Evolutionary conservation across 2,888 invertebrate species (phyloP).

Genomic region (Xylota sylvarum): DNA sequence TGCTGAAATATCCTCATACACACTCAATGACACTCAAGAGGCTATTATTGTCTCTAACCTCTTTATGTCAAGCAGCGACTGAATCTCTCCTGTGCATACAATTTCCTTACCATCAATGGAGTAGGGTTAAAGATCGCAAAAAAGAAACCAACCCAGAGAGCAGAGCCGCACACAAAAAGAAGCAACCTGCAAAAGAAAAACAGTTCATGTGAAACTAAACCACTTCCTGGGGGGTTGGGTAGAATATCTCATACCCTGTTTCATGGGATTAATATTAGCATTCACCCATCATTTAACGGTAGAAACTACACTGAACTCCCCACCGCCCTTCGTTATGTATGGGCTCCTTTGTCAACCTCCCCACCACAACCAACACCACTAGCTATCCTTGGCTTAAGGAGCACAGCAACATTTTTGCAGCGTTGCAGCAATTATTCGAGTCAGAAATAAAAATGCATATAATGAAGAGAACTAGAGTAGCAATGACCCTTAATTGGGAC

Average conservation of each 20-base stretch:
- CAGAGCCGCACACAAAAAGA: slow-evolving; percentile 11
- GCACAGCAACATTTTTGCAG: slow-evolving; percentile 59
- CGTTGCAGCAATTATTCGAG: slow-evolving; percentile 64
- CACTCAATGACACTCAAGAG: slow-evolving; percentile 26
- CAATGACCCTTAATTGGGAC: slow-evolving; percentile 81
- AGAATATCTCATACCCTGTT: slow-evolving; percentile 15
- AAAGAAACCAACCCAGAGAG: slow-evolving; percentile 31
- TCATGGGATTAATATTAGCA: slow-evolving; percentile 63
- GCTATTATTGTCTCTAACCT: slow-evolving; percentile 49
- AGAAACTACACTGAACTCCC: slow-evolving; percentile 17
- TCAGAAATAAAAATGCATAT: slow-evolving; percentile 72
- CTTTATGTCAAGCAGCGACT: slow-evolving; percentile 44
- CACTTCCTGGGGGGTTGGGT: slow-evolving; percentile 66
- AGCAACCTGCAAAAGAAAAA: slow-evolving; percentile 33
- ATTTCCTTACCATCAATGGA: slow-evolving; percentile 49
- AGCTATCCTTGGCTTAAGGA: slow-evolving; percentile 52
- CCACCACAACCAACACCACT: neutral
- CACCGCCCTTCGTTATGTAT: neutral
- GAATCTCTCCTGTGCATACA: slow-evolving; percentile 14
- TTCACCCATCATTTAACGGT: slow-evolving; percentile 63
- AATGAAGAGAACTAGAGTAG: slow-evolving; percentile 77
- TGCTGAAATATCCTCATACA: slow-evolving; percentile 2
- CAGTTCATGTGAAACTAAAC: slow-evolving; percentile 68
- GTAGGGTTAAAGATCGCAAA: slow-evolving; percentile 59
- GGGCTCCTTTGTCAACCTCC: slow-evolving; percentile 28